Conservation (phyloP, 2,888 invertebrate species). For the Rhimphoctona megacephalus region DNA sequence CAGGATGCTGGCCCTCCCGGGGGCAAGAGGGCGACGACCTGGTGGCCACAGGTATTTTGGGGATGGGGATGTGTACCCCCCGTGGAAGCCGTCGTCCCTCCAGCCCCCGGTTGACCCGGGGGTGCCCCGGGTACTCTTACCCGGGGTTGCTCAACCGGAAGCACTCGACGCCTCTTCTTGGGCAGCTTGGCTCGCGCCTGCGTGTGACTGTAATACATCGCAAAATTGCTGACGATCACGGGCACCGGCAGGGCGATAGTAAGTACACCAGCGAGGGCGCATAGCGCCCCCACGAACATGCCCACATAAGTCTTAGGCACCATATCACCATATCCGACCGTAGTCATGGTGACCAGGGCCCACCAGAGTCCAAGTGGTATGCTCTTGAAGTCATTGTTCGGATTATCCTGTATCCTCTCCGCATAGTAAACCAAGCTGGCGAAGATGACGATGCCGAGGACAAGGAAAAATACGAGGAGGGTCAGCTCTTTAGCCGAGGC, state of each 20-base stretch:
- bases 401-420: constrained; percentile 97
- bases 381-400: constrained; percentile 98
- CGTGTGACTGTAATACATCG: constrained; percentile 98
- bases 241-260: constrained; percentile 99
- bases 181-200: constrained; percentile 99
- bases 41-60: constrained; percentile 74
- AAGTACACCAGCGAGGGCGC: constrained; percentile 98
- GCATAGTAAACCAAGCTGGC: constrained; percentile 99
- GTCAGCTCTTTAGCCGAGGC: constrained; percentile 99
- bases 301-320: constrained; percentile 99
- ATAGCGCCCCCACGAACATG: constrained; percentile 99
- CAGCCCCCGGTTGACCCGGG: constrained; percentile 77
- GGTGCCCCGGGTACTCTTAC: constrained; percentile 84
- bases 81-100: constrained; percentile 80
- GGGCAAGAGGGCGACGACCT: constrained; percentile 71
- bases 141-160: constrained; percentile 96
- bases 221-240: constrained; percentile 99
- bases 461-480: constrained; percentile 98
- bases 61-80: constrained; percentile 73
- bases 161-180: constrained; percentile 97
- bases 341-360: constrained; percentile 99
- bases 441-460: constrained; percentile 97
- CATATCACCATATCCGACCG: constrained; percentile 99
- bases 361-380: constrained; percentile 99
- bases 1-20: constrained; percentile 76